These are phyloP conservation scores for Pseudomyrmex cubaensis DNA, from an alignment of 1,140 invertebrate genomes.

Conservation along the genomic window DNA sequence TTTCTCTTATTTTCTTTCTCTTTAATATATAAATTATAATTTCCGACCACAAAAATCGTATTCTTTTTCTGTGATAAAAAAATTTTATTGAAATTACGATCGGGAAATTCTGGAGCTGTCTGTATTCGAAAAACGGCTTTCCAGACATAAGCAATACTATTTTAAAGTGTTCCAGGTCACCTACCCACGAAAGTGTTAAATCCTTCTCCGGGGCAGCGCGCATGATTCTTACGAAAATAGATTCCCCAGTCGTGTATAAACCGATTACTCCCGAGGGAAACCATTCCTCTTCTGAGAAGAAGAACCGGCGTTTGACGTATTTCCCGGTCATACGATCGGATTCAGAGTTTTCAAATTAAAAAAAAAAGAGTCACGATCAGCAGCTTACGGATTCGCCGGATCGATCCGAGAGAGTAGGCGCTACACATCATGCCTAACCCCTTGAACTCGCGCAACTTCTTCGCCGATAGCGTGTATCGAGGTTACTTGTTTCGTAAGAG, in stretches of 20 bases:
- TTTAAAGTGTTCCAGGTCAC: conserved; percentile 54
- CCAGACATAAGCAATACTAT: conserved; percentile 51
- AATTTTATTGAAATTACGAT: conserved; percentile 12
- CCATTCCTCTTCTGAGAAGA: conserved; percentile 41
- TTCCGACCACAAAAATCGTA: not conserved
- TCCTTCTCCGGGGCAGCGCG: conserved; percentile 31
- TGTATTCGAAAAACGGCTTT: conserved; percentile 25
- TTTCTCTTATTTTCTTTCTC: too few species aligned
- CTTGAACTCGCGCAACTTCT: conserved; percentile 66
- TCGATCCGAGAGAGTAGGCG: conserved; percentile 32
- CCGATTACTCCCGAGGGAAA: conserved; percentile 50
- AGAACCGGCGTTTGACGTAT: conserved; percentile 21
- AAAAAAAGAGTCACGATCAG: too few species aligned
- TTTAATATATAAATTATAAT: not conserved
- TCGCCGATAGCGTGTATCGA: conserved; percentile 70
- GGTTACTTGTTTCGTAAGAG: conserved; percentile 74
- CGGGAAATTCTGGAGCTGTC: not conserved
- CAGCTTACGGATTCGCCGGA: not conserved
- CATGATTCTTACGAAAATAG: conserved; percentile 56
- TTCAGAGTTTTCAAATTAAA: conserved; percentile 1
- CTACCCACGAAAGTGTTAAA: conserved; percentile 57
- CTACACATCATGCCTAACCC: conserved; percentile 64
- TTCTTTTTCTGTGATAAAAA: too few species aligned
- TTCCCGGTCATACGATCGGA: not conserved
- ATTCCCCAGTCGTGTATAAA: conserved; percentile 49